phyloP scores from a whole-genome alignment of 2,113 vertebrate genomes.

The Hippocampus zosterae region DNA sequence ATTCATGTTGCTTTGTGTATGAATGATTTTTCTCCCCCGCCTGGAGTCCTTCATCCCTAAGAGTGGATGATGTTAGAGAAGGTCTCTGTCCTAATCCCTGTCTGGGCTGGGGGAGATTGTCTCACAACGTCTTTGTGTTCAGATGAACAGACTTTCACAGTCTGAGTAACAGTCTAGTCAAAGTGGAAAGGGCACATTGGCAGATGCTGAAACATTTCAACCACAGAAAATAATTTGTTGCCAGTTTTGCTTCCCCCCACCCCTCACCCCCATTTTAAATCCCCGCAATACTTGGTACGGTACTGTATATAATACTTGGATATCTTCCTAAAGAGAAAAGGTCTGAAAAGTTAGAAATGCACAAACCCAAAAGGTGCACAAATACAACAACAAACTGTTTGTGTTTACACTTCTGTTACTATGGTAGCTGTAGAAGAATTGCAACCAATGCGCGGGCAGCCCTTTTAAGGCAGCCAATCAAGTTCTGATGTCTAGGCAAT shows the following conservation, averaged over 20 bases:
- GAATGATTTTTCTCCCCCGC: background rate
- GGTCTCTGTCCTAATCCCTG: conserved; percentile 10
- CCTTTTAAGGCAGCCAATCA: conserved; percentile 48
- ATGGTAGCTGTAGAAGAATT: conserved; percentile 59
- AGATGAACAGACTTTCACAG: conserved; percentile 23
- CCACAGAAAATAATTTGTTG: background rate
- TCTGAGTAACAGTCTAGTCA: conserved; percentile 27
- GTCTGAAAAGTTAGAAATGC: background rate
- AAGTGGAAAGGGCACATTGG: conserved; percentile 6
- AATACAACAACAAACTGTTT: conserved; percentile 28
- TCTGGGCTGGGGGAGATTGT: conserved; percentile 21
- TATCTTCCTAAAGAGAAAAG: background rate
- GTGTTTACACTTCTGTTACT: conserved; percentile 62
- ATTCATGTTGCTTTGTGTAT: background rate
- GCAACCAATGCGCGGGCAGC: conserved; percentile 36
- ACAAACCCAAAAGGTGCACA: background rate
- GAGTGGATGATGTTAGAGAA: conserved; percentile 8
- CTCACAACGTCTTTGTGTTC: conserved; percentile 16
- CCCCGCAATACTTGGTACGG: background rate
- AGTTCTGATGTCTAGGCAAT: conserved; percentile 42
- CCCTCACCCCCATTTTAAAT: background rate
- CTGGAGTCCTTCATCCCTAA: background rate
- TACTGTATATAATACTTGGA: background rate
- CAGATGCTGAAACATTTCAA: background rate
- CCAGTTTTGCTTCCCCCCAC: background rate